Evolutionary conservation across 2,888 invertebrate species (phyloP), one percentile per base, ranked within the genome.

Genomic region (Thymelicus lineola): DNA sequence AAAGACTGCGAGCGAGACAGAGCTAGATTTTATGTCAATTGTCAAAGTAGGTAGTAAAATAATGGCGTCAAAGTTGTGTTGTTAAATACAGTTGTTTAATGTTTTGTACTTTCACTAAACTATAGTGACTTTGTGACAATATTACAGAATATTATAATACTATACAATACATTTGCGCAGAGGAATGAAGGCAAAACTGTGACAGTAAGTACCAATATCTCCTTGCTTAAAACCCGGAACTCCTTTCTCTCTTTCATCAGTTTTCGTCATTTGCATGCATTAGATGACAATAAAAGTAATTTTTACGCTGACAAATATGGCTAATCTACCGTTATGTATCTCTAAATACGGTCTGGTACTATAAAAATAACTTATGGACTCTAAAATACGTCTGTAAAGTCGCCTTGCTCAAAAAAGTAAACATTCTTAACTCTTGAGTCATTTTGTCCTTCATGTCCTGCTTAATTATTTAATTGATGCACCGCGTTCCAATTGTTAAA

Each of bases 391-490:
- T 36, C 17, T 48, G 9, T 14, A 35, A 15, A 15, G 17, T 62
- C 45, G 36, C 36, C 35, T 66, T 58, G 12, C 66, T 1, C 55
- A 35, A 28, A 57, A 57, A 55, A 42, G 36, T n/a, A 9, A 46
- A 55, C 45, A 66, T 66, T 66, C 66, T 66, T 66, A 17, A 12
- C 7, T 12, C 12, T 45, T 66, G 66, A 66, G 46, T 66, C 66
- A 66, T 6, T 14, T 12, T 53, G 53, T 53, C 53, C 53, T 66
- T 45, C n/a, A 14, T 15, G 58, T 66, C 48, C 58, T 58, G 58
- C 46, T 66, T 58, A 58, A 66, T 48, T 28, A 48, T 38, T 63
- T 42, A 36, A 35, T 50, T 17, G 35, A 28, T 20, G 20, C 42
- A 45, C 4, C 15, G 35, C 62, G 48, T 60, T 45, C 38, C 42